phyloP scores from a whole-genome alignment of 2,113 vertebrate species.

The Sphyrna mokarran region DNA sequence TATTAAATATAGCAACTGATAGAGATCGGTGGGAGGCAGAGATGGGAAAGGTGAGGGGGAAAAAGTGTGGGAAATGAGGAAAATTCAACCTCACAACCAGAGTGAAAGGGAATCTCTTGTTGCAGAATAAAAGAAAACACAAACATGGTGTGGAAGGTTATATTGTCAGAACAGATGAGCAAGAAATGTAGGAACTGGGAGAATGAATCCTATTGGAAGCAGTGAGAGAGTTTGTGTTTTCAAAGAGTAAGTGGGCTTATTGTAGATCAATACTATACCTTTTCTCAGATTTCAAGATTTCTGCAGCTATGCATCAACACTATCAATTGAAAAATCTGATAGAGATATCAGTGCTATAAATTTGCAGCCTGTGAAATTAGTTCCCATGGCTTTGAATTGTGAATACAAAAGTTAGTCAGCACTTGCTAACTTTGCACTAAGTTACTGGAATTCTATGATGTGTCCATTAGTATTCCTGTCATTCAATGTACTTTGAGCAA shows the following conservation, averaged over 20 bases:
- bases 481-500: not conserved
- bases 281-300: not conserved
- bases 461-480: not conserved
- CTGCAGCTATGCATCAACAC: not conserved
- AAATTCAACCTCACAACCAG: not conserved
- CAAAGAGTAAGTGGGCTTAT: not conserved
- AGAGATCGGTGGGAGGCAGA: no score
- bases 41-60: no score
- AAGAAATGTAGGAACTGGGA: not conserved
- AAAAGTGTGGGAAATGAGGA: no score
- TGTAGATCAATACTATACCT: not conserved
- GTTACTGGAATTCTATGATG: not conserved
- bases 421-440: not conserved
- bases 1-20: no score
- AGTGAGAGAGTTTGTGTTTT: not conserved
- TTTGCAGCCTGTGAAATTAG: not conserved
- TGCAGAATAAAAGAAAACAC: not conserved
- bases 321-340: not conserved
- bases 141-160: not conserved
- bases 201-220: not conserved
- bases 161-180: not conserved
- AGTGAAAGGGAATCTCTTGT: not conserved
- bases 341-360: not conserved
- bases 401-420: not conserved
- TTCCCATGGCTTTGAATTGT: not conserved